Evolutionary conservation across 2,888 invertebrate species (phyloP), one percentile per base, ranked within the genome.

Genomic region (Lochmaea capreae): DNA sequence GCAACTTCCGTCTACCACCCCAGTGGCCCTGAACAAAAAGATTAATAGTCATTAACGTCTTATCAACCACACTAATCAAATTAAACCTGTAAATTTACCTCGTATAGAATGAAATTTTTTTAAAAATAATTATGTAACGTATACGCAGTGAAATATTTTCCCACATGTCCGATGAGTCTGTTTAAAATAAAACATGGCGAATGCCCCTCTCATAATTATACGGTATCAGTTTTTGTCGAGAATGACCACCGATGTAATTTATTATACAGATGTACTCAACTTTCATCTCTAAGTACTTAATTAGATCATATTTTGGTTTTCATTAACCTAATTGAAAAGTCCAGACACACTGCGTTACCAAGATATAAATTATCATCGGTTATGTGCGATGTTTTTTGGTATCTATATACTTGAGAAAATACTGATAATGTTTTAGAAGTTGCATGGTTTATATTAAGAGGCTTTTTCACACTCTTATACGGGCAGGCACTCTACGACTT

Each of bases 271-370:
- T 71, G 73, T 68, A 73, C 77, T 71, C 74, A 65, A 68, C 71
- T 76, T 74, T 72, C 77, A 77, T 72, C 79, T 79, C 74, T 70
- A 76, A 75, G 73, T 74, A 67, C 74, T 79, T 81, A 82, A 81
- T 82, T 82, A 79, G 82, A 81, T 81, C 81, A 81, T 79, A 77
- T 79, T 63, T 80, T 81, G 80, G 79, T 77, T 82, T 82, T 82
- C 81, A 82, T 82, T 81, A 80, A 70, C 76, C 76, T 82, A 82
- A 82, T 80, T 81, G 82, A 79, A 81, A 81, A 81, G 79, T 82
- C 81, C 78, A 80, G 78, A 80, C 78, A 77, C n/a, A 79, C 77
- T 71, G 75, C 61, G 76, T 71, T 54, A 65, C 18, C 63, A 42
- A 73, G 74, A 63, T 77, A 74, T 65, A 65, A 46, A 71, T 71